A percentile compares a stretch with the other conserved stretches of the same genome.
Conservation (phyloP, 2,113 vertebrate species). For the Archilochus colubris region DNA sequence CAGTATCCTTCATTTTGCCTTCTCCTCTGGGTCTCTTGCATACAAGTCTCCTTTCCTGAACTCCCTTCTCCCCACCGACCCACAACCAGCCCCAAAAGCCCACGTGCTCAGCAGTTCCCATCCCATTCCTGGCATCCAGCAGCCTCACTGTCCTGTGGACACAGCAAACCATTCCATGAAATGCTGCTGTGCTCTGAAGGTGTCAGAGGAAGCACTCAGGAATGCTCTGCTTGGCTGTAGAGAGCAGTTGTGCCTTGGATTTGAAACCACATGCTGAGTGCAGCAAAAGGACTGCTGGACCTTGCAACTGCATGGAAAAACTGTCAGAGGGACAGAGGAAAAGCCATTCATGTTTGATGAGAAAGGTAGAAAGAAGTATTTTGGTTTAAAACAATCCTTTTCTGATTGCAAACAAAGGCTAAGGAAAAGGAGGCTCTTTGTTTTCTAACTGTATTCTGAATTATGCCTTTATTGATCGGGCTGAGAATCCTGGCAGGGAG, state of each 20-base stretch:
- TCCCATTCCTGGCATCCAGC: background rate
- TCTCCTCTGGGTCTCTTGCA: background rate
- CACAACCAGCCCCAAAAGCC: too few species aligned
- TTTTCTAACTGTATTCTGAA: background rate
- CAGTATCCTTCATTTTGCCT: background rate
- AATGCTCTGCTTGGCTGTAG: background rate
- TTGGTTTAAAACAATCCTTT: background rate
- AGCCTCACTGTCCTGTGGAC: background rate
- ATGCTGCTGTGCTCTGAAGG: background rate
- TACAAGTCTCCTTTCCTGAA: background rate
- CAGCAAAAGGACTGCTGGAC: constrained; percentile 32
- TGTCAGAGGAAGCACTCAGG: constrained; percentile 13
- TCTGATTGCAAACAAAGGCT: background rate
- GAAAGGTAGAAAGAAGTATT: background rate
- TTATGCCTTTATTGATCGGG: background rate
- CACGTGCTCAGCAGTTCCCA: background rate
- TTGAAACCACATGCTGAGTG: background rate
- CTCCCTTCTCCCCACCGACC: background rate
- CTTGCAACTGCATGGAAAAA: constrained; percentile 7
- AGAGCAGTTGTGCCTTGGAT: background rate
- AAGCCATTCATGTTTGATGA: background rate
- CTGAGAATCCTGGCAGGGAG: background rate
- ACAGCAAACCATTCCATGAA: background rate
- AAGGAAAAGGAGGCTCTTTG: background rate
- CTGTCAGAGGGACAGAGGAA: background rate